A percentile compares a stretch with the other conserved stretches of the same genome.
phyloP scores from a whole-genome alignment of 2,888 invertebrate genomes.

The Dioctria rufipes region DNA sequence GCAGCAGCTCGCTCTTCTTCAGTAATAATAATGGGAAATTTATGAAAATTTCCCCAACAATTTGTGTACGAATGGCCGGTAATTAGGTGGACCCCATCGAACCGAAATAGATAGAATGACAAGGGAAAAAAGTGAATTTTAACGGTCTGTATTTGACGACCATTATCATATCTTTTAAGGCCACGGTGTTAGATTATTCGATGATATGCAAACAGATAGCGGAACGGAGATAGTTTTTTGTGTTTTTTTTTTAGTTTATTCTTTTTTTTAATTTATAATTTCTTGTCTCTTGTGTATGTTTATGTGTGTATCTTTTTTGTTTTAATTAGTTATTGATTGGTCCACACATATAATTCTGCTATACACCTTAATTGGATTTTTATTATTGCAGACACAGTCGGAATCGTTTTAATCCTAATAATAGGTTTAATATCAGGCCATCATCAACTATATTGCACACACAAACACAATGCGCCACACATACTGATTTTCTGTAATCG shows the following conservation, averaged over 20 bases:
- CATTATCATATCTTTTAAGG: constrained; percentile 1
- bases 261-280: background rate
- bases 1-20: background rate
- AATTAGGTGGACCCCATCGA: constrained; percentile 21
- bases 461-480: constrained; percentile 4
- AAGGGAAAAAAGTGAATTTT: constrained; percentile 39
- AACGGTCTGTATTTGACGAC: constrained; percentile 27
- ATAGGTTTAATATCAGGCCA: background rate
- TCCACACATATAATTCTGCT: constrained; percentile 38
- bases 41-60: constrained; percentile 45
- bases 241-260: background rate
- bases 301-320: background rate
- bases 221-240: constrained; percentile 22
- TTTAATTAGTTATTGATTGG: constrained; percentile 16
- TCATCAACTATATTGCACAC: no score
- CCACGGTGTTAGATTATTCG: constrained; percentile 12
- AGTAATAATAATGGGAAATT: constrained; percentile 46
- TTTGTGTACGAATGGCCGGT: constrained; percentile 50
- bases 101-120: background rate
- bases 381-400: constrained; percentile 30
- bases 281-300: background rate
- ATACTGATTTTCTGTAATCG: constrained; percentile 12
- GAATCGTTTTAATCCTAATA: background rate
- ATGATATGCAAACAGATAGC: constrained; percentile 1
- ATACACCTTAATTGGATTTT: constrained; percentile 46